These are phyloP conservation scores for Palythoa grandiflora DNA, from an alignment of 92 coral and sea anemone species.

Conservation along the genomic window DNA sequence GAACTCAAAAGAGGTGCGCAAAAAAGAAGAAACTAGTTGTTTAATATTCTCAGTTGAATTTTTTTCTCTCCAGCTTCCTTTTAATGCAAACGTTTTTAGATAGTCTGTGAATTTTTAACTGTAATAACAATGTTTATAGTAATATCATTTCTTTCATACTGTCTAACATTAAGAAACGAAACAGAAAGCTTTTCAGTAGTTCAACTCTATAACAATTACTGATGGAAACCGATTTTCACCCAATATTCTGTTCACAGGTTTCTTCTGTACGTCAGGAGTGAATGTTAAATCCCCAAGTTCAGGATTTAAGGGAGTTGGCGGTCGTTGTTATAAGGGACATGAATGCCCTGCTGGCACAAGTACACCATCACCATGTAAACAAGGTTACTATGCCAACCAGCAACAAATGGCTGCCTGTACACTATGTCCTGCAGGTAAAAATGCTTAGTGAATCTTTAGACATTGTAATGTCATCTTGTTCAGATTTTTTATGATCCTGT, in stretches of 20 bases:
- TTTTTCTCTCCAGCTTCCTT: too few relatives aligned
- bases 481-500: not conserved
- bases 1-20: too few relatives aligned
- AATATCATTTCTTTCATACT: too few relatives aligned
- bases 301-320: constrained; percentile 80
- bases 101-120: too few relatives aligned
- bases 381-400: constrained; percentile 82
- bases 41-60: too few relatives aligned
- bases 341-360: constrained; percentile 92
- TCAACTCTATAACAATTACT: not conserved
- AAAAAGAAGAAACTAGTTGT: too few relatives aligned
- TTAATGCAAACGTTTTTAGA: too few relatives aligned
- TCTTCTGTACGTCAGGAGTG: constrained; percentile 92
- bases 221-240: not conserved
- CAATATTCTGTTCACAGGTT: constrained; percentile 63
- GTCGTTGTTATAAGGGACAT: constrained; percentile 84
- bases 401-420: constrained; percentile 86
- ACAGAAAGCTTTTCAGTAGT: not conserved
- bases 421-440: constrained; percentile 84
- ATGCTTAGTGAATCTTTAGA: not conserved
- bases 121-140: too few relatives aligned
- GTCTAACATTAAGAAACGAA: too few relatives aligned
- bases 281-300: constrained; percentile 83
- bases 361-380: constrained; percentile 81
- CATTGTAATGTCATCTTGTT: not conserved